Percentiles rank a stretch among this genome's conserved stretches.
Evolutionary conservation across 1,140 invertebrate genomes (phyloP).

Genomic region (Tetramorium simillimum): DNA sequence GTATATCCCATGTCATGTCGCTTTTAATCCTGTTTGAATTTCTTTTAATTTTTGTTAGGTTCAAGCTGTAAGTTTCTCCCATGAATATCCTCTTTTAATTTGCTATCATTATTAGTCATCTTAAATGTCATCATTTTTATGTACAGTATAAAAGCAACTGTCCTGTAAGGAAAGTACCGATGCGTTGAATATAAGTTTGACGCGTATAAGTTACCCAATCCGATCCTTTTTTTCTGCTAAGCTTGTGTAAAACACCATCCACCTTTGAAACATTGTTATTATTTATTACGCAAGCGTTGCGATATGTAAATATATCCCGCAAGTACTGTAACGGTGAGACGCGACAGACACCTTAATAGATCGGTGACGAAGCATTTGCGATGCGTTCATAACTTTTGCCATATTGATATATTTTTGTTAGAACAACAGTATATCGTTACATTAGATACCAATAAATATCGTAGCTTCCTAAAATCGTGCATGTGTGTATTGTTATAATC

Average conservation of each 20-base stretch:
- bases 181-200: constrained; percentile 56
- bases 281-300: constrained; percentile 50
- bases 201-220: constrained; percentile 48
- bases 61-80: constrained; percentile 23
- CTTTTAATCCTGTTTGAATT: constrained; percentile 41
- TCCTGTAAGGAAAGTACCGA: constrained; percentile 26
- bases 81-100: constrained; percentile 31
- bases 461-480: constrained; percentile 51
- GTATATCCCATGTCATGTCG: constrained; percentile 49
- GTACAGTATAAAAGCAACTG: constrained; percentile 50
- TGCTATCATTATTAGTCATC: constrained; percentile 45
- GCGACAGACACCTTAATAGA: constrained; percentile 23
- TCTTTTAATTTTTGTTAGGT: constrained; percentile 45
- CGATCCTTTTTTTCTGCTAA: constrained; percentile 16
- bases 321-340: constrained; percentile 34
- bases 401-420: constrained; percentile 50
- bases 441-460: constrained; percentile 48
- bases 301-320: constrained; percentile 52
- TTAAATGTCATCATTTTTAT: constrained; percentile 51
- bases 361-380: constrained; percentile 24
- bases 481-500: constrained; percentile 58
- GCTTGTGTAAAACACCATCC: constrained; percentile 41
- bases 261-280: constrained; percentile 45
- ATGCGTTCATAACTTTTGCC: constrained; percentile 47
- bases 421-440: constrained; percentile 35